Percentiles rank a stretch among this genome's conserved stretches.
These are phyloP conservation scores for Ametastegia equiseti DNA, from an alignment of 2,888 invertebrate species.

Conservation along the genomic window DNA sequence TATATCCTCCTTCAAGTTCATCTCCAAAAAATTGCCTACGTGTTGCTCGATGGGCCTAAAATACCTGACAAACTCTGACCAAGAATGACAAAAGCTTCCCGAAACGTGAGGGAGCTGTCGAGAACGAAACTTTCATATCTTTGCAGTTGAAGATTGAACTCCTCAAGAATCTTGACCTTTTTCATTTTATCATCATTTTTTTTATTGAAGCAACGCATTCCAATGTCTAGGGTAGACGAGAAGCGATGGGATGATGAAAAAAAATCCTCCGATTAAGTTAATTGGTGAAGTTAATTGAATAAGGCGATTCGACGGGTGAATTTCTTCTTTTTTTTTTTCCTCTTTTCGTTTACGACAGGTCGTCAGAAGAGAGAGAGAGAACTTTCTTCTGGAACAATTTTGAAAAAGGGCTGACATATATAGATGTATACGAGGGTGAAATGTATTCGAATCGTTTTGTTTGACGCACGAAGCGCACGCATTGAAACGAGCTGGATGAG, in stretches of 20 bases:
- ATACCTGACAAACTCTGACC: not conserved
- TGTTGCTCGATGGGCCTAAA: not conserved
- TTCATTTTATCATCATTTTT: not conserved
- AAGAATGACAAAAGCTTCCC: not conserved
- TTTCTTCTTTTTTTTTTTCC: not conserved
- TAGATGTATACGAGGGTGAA: conserved; percentile 5
- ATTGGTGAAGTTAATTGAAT: conserved; percentile 37
- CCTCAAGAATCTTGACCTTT: not conserved
- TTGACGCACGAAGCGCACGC: not conserved
- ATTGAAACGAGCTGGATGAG: not conserved
- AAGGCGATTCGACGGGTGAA: not conserved
- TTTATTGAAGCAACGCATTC: not conserved
- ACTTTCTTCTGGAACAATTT: not conserved
- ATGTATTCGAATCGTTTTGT: conserved; percentile 31
- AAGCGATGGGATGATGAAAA: conserved; percentile 2
- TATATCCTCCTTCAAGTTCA: not conserved
- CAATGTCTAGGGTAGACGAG: not conserved
- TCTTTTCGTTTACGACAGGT: not conserved
- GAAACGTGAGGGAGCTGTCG: not conserved
- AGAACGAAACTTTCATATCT: too few species aligned
- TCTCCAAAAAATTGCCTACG: not conserved
- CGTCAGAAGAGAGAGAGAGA: not conserved
- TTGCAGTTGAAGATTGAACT: too few species aligned
- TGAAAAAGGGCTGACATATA: conserved; percentile 1
- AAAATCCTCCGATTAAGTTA: conserved; percentile 7